These are phyloP conservation scores for Pomatostomus ruficeps DNA, from an alignment of 2,113 vertebrate genomes.

Conservation along the genomic window DNA sequence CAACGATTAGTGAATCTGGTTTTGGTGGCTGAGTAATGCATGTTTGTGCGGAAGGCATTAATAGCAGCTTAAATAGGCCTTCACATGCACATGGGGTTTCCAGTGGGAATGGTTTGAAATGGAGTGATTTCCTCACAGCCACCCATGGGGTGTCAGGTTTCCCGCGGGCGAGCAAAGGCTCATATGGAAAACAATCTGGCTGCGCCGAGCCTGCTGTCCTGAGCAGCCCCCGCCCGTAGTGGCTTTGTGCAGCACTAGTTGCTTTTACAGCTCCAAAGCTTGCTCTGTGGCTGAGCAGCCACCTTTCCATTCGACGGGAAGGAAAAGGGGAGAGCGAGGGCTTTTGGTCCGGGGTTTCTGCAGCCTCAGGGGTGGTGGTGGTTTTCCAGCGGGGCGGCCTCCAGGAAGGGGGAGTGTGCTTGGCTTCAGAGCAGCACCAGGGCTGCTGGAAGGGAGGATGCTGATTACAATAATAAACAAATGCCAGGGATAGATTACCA, in stretches of 20 bases:
- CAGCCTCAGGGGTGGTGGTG: slow-evolving; percentile 27
- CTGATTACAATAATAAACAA: slow-evolving; percentile 98
- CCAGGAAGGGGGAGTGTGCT: slow-evolving; percentile 91
- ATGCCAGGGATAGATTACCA: slow-evolving; percentile 68
- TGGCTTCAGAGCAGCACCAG: slow-evolving; percentile 65
- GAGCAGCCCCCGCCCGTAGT: rapidly evolving
- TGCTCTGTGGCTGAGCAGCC: not conserved
- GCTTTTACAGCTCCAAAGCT: not conserved
- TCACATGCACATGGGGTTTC: not conserved
- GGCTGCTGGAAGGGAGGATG: slow-evolving; percentile 85
- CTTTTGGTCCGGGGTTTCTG: not conserved
- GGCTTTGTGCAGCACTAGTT: not conserved
- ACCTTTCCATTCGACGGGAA: not conserved
- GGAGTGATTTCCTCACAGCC: slow-evolving; percentile 20
- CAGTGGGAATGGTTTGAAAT: slow-evolving; percentile 8
- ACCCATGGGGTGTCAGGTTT: slow-evolving; percentile 49
- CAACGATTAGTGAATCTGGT: not conserved
- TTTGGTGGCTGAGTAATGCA: not conserved
- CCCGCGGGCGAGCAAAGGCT: not conserved
- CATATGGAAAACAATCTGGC: slow-evolving; percentile 13
- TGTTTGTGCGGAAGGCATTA: slow-evolving; percentile 7
- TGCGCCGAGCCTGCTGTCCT: rapidly evolving
- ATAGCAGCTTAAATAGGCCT: not conserved
- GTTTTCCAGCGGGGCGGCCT: slow-evolving; percentile 70
- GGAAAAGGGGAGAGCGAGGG: not conserved